Evolutionary conservation across 2,113 vertebrate species (phyloP).

Genomic region (Peromyscus leucopus): DNA sequence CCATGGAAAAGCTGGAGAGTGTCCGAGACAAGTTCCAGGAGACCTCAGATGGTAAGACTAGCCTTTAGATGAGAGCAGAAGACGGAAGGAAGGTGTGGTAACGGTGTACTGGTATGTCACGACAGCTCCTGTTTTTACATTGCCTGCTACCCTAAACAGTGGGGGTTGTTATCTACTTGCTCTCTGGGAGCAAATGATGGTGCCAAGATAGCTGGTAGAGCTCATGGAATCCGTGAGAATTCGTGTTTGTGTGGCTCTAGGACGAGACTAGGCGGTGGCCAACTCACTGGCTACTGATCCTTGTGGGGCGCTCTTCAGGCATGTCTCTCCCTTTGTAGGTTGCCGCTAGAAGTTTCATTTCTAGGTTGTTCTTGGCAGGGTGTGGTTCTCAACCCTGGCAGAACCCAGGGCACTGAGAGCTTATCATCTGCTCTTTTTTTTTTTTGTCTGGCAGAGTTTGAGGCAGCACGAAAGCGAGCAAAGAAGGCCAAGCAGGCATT

Average conservation of each 20-base stretch:
- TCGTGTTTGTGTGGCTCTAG: conserved; percentile 30
- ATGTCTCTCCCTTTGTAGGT: conserved; percentile 41
- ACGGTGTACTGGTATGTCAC: background rate
- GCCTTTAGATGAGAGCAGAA: conserved; percentile 36
- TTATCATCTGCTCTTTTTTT: conserved; percentile 52
- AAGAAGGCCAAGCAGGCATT: conserved; percentile 97
- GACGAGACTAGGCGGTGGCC: background rate
- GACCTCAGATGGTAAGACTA: conserved; percentile 91
- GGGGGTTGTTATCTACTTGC: background rate
- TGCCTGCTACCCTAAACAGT: conserved; percentile 22
- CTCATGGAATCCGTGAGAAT: background rate
- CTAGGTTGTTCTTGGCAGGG: conserved; percentile 33
- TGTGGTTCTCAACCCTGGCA: background rate
- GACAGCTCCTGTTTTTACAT: background rate
- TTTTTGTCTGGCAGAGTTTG: conserved; percentile 87
- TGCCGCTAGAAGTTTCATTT: conserved; percentile 50
- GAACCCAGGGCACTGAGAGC: conserved; percentile 9
- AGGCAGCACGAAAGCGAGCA: conserved; percentile 94
- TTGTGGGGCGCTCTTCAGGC: background rate
- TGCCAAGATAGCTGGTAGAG: background rate
- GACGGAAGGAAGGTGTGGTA: background rate
- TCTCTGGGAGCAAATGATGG: conserved; percentile 23
- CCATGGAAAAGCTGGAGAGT: conserved; percentile 98
- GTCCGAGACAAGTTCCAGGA: conserved; percentile 98
- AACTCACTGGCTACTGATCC: background rate